Evolutionary conservation across 2,888 invertebrate genomes (phyloP).

Genomic region (Dynastes grantii): DNA sequence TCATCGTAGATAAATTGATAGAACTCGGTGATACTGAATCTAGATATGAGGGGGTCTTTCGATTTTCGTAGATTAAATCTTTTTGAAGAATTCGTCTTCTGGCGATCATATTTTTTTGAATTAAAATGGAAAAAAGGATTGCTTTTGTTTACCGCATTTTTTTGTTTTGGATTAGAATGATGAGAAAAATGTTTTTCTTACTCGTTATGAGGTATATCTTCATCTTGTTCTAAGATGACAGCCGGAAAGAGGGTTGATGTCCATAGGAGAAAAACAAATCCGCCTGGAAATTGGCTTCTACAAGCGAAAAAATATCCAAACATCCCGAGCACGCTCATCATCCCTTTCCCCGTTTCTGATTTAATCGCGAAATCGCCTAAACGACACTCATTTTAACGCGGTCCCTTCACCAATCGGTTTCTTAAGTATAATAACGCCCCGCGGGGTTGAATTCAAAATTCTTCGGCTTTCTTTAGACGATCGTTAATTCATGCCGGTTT

Average conservation of each 20-base stretch:
- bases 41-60: too few relatives aligned
- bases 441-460: not conserved
- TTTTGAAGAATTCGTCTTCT: too few relatives aligned
- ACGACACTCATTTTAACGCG: slow-evolving; percentile 12
- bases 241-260: slow-evolving; percentile 69
- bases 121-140: not conserved
- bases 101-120: too few relatives aligned
- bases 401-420: not conserved
- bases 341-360: not conserved
- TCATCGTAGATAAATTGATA: too few relatives aligned
- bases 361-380: not conserved
- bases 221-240: slow-evolving; percentile 82
- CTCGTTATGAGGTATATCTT: slow-evolving; percentile 93
- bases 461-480: not conserved
- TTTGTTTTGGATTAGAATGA: not conserved
- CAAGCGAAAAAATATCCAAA: slow-evolving; percentile 16
- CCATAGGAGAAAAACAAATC: slow-evolving; percentile 59
- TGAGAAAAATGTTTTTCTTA: slow-evolving; percentile 72
- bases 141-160: not conserved
- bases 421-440: not conserved
- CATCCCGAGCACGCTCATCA: slow-evolving; percentile 24
- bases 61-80: too few relatives aligned
- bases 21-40: too few relatives aligned
- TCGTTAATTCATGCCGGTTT: not conserved
- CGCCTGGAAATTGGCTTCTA: slow-evolving; percentile 51